Conservation (phyloP, 2,888 invertebrate genomes). For the Andrena marginata region DNA sequence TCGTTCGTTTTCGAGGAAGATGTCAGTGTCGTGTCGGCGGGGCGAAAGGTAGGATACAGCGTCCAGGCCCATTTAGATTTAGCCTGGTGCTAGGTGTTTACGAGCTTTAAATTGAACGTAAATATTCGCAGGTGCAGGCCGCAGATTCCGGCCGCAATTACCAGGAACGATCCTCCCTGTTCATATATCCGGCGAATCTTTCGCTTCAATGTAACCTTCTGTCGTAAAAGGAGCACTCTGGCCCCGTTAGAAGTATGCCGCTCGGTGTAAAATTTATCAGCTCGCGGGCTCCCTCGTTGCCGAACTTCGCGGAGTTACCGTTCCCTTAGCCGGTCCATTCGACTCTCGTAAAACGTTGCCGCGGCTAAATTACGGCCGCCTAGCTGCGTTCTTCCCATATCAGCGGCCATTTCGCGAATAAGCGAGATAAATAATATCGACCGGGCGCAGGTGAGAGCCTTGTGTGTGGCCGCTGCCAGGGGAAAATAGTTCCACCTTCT, state of each 20-base stretch:
- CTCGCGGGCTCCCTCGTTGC: conserved; percentile 42
- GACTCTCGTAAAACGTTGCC: conserved; percentile 69
- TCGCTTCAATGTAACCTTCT: conserved; percentile 60
- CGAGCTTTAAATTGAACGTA: conserved; percentile 71
- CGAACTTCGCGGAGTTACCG: conserved; percentile 53
- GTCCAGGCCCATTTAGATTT: conserved; percentile 55
- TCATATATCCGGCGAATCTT: conserved; percentile 50
- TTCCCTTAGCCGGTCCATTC: conserved; percentile 51
- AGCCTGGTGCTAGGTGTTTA: conserved; percentile 62
- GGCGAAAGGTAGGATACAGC: conserved; percentile 20
- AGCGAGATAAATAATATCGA: conserved; percentile 67
- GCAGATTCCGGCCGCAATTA: conserved; percentile 58
- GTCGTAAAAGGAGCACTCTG: conserved; percentile 64
- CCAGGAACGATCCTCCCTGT: conserved; percentile 34
- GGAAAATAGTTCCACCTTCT: neutral
- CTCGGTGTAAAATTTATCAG: conserved; percentile 69
- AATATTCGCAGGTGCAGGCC: conserved; percentile 70
- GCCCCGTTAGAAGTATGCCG: conserved; percentile 59
- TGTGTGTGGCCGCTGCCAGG: conserved; percentile 48
- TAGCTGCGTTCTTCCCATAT: conserved; percentile 44
- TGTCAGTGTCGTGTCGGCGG: neutral
- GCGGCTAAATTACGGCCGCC: conserved; percentile 69
- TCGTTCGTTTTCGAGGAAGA: conserved; percentile 15
- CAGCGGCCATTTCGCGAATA: conserved; percentile 55
- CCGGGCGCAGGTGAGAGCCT: conserved; percentile 48